Conservation (phyloP, 2,888 invertebrate genomes). For the Agrypnus murinus region DNA sequence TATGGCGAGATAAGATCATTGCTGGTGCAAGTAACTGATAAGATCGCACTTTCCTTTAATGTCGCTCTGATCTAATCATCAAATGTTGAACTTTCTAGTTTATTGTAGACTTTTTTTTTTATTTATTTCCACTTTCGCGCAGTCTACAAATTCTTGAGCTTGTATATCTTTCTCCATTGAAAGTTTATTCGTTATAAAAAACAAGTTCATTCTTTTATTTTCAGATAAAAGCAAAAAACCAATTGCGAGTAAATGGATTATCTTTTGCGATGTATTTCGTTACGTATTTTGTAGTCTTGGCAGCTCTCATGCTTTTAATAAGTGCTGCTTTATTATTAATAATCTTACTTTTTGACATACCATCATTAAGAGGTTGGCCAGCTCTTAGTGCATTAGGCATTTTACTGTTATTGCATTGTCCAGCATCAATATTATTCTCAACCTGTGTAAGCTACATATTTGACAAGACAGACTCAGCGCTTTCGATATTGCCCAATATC, state of each 20-base stretch:
- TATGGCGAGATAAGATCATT: no score
- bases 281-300: constrained; percentile 83
- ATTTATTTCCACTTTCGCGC: no score
- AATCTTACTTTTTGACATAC: constrained; percentile 81
- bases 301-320: constrained; percentile 80
- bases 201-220: no score
- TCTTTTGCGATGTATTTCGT: constrained; percentile 84
- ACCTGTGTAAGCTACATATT: constrained; percentile 87
- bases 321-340: constrained; percentile 78
- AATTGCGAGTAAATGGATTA: constrained; percentile 86
- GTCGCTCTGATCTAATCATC: no score
- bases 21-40: no score
- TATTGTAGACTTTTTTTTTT: no score
- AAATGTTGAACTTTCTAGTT: no score
- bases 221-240: constrained; percentile 88
- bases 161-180: no score
- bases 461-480: constrained; percentile 88
- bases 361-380: constrained; percentile 80
- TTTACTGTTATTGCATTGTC: constrained; percentile 81
- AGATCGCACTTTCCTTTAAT: no score
- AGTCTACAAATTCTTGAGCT: no score
- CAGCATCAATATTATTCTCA: constrained; percentile 84
- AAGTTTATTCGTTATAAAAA: no score
- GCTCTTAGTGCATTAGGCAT: constrained; percentile 81
- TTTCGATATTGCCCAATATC: constrained; percentile 85